Evolutionary conservation across 1,140 invertebrate genomes (phyloP).

Genomic region (Copidosoma floridanum): DNA sequence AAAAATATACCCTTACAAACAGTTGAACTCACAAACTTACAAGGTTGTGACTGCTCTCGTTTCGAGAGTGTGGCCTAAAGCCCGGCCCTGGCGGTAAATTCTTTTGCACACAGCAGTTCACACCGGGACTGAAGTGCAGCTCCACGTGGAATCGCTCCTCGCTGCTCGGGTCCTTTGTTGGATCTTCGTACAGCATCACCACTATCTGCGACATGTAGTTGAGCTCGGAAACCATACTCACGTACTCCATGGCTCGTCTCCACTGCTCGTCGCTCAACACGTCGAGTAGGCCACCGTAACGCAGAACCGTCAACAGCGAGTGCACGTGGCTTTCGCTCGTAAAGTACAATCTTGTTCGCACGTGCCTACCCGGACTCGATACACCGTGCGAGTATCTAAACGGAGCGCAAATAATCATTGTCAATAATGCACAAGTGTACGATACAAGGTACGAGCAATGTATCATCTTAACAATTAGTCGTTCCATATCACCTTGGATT

Average conservation of each 20-base stretch:
- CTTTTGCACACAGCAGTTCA: slow-evolving; percentile 93
- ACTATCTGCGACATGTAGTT: slow-evolving; percentile 99
- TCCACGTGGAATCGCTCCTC: slow-evolving; percentile 95
- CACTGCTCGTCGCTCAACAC: slow-evolving; percentile 93
- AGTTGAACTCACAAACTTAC: slow-evolving; percentile 33
- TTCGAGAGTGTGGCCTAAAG: slow-evolving; percentile 86
- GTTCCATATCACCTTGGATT: slow-evolving; percentile 77
- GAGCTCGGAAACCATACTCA: slow-evolving; percentile 94
- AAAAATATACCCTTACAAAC: background rate
- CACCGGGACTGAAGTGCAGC: slow-evolving; percentile 95
- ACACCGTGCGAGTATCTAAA: slow-evolving; percentile 94
- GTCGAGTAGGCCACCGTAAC: slow-evolving; percentile 90
- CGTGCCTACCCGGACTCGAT: slow-evolving; percentile 95
- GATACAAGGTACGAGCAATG: background rate
- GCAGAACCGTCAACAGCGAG: slow-evolving; percentile 91
- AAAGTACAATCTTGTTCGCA: slow-evolving; percentile 95
- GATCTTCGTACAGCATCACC: slow-evolving; percentile 99
- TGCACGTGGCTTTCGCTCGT: slow-evolving; percentile 99
- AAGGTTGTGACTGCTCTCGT: slow-evolving; percentile 63
- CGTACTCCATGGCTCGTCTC: slow-evolving; percentile 97
- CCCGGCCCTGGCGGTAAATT: slow-evolving; percentile 90
- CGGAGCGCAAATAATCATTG: background rate
- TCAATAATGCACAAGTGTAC: background rate
- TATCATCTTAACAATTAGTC: no score
- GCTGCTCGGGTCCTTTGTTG: slow-evolving; percentile 87